Conservation (phyloP, 1,140 invertebrate species). For the Xylocopa sonorina region DNA sequence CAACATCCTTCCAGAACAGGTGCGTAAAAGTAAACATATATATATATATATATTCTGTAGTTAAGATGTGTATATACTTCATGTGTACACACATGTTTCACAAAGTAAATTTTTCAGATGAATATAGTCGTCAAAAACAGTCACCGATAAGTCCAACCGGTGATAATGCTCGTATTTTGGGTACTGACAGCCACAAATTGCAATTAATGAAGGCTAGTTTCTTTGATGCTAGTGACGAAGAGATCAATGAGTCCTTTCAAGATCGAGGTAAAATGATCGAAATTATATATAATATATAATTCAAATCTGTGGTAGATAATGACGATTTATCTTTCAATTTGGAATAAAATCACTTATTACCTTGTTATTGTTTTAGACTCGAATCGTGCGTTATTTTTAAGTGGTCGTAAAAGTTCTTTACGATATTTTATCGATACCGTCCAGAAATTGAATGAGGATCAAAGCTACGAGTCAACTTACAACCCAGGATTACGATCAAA, state of each 20-base stretch:
- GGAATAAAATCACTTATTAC: no score
- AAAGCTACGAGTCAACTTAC: not conserved
- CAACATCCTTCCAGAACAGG: not conserved
- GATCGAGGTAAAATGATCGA: conserved; percentile 6
- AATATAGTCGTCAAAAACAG: conserved; percentile 59
- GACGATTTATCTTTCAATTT: not conserved
- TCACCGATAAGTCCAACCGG: conserved; percentile 81
- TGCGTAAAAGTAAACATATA: no score
- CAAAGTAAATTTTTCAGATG: not conserved
- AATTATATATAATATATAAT: not conserved
- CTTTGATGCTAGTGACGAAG: conserved; percentile 82
- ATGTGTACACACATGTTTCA: not conserved
- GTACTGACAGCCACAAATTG: conserved; percentile 86
- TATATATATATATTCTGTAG: not conserved
- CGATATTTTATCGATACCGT: conserved; percentile 26
- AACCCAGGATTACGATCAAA: conserved; percentile 30
- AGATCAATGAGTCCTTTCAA: conserved; percentile 23
- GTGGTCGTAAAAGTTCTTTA: conserved; percentile 26
- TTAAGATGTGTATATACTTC: not conserved
- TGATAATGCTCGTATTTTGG: conserved; percentile 83
- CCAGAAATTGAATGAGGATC: conserved; percentile 3
- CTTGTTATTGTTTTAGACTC: conserved; percentile 17
- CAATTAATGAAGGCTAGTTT: conserved; percentile 95
- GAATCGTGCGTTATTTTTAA: not conserved
- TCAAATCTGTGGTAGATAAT: no score